phyloP scores from a whole-genome alignment of 1,140 invertebrate genomes.

The Solenopsis invicta region DNA sequence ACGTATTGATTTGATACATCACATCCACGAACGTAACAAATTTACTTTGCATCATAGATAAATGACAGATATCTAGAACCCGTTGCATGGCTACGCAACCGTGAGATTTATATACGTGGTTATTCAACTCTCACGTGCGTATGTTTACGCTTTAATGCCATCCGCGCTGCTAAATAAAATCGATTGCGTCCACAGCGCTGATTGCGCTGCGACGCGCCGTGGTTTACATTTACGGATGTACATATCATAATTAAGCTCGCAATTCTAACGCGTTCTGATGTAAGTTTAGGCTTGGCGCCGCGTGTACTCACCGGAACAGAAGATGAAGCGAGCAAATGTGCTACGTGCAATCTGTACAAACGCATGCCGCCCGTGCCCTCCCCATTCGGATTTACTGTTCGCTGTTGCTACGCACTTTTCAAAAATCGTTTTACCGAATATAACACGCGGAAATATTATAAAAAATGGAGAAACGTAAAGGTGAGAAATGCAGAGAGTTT shows the following conservation, averaged over 20 bases:
- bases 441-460: background rate
- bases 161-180: conserved; percentile 61
- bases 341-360: conserved; percentile 19
- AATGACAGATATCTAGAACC: conserved; percentile 48
- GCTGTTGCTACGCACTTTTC: background rate
- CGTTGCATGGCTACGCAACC: conserved; percentile 34
- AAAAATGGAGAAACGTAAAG: background rate
- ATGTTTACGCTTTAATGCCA: conserved; percentile 50
- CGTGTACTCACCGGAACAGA: background rate
- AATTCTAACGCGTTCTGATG: conserved; percentile 59
- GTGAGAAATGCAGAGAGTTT: background rate
- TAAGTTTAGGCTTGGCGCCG: conserved; percentile 33
- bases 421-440: conserved; percentile 29
- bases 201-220: conserved; percentile 53
- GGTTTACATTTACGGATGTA: conserved; percentile 55
- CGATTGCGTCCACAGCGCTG: conserved; percentile 67
- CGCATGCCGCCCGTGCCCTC: background rate
- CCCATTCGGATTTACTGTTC: conserved; percentile 38
- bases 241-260: conserved; percentile 76
- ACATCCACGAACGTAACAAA: conserved; percentile 61
- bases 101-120: conserved; percentile 67
- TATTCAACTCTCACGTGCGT: background rate
- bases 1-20: conserved; percentile 1
- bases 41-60: conserved; percentile 64
- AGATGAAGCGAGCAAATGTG: conserved; percentile 31